Evolutionary conservation across 2,113 vertebrate species (phyloP), one percentile per base, ranked within the genome.

Genomic region (Physeter macrocephalus): DNA sequence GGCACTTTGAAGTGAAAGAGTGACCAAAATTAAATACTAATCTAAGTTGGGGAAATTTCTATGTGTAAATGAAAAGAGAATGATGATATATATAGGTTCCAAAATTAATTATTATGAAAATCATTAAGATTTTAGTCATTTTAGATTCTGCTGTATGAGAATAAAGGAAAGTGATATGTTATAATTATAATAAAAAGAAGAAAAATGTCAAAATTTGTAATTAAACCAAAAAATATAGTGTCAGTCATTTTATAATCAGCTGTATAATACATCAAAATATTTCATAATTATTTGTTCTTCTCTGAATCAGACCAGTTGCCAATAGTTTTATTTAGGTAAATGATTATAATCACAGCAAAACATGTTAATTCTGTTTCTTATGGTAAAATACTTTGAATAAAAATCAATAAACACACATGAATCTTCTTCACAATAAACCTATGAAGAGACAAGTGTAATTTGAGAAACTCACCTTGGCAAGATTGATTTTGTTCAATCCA

Each of bases 271-370:
- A 11, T 83, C 36, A 81, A 52, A 69, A 95, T 69, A 7, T 77
- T 94, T 96, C 54, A n/a, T 29, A 93, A 62, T 72, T 69, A 80
- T 74, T 96, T 97, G 2, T 57, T 95, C 27, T n/a, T 39, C n/a
- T n/a, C 9, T 77, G 36, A 90, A 62, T n/a, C 39, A 93, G 14
- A 82, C 3, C 9, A 36, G 13, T 18, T 77, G 21, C 31, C 20
- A 90, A 62, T 52, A 64, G 39, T 43, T 90, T 84, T 57, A 75
- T 31, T 64, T 83, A 6, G 31, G 6, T 69, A 11, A 20, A 34
- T 80, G 8, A 62, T 89, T 66, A 59, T 85, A 80, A 81, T 67
- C 29, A 67, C 6, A 92, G n/a, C 11, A 31, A 62, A 86, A n/a
- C 7, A 87, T 4, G 2, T 46, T 57, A 88, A 89, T 8, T 6